Base-by-base conservation (phyloP, 2,113 vertebrate species). In the Arothron firmamentum region DNA sequence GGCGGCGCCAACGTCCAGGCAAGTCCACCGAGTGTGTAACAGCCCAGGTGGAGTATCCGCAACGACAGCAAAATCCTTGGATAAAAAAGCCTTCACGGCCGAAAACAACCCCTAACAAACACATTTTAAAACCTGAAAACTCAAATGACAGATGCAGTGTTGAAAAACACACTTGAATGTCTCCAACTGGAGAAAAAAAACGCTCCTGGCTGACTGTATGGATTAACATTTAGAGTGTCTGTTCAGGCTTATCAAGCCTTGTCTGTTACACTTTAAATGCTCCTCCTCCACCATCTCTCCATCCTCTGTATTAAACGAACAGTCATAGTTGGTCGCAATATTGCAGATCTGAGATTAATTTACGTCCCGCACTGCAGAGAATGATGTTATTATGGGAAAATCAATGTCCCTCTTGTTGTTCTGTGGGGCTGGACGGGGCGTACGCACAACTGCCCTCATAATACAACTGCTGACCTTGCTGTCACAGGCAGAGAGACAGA, bases 401-500 rank as follows among this genome's bases (percentile, higher is more conserved):
- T 89, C 88, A 87, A 88, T 90, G 86, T 77, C 62, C 69, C 80
- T 72, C 81, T 79, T 87, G 83, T 88, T 87, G 87, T 86, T 84
- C 80, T 82, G 74, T 64, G 77, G 80, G 76, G 62, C 67, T 74
- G 85, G 74, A 77, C 68, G 69, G 73, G 75, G 77, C 75, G 81
- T 78, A 78, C 53, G 60, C 77, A 82, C 84, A 88, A 86, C 85
- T 90, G 84, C 82, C 84, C 75, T 85, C 87, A 90, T 81, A 90
- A 90, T 89, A 82, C 86, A 87, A 86, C 73, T 87, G 88, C 86
- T 89, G 88, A 90, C 88, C 85, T 87, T 87, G 88, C 88, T 86
- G 81, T 87, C 83, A 82, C 60, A 73, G 79, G 77, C 60, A 10
- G 67, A 80, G 59, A 72, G 73, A 72, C 65, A 74, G 68, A 67